Conservation (phyloP, 2,113 vertebrate genomes). For the Pomatostomus ruficeps region DNA sequence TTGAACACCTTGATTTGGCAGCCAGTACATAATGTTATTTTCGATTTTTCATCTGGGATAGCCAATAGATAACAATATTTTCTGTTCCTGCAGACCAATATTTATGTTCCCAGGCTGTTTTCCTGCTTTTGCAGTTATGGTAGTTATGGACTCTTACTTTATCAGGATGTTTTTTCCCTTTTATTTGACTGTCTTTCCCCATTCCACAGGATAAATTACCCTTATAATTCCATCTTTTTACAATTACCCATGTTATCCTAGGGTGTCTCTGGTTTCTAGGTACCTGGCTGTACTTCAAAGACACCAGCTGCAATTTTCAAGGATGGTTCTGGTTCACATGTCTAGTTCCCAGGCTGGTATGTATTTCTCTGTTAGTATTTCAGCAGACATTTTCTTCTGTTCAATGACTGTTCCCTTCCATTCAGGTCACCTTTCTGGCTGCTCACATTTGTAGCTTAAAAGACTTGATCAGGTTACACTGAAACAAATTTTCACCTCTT, state of each 20-base stretch:
- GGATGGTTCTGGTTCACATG: neutral
- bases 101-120: neutral
- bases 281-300: neutral
- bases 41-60: neutral
- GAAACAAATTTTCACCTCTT: neutral
- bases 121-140: neutral
- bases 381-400: neutral
- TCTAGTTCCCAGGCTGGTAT: neutral
- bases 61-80: neutral
- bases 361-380: neutral
- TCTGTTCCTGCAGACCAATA: neutral
- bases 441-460: neutral
- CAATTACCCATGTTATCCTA: neutral
- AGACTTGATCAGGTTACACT: neutral
- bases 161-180: neutral
- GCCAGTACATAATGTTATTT: neutral
- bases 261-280: neutral
- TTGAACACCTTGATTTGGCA: neutral
- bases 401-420: neutral
- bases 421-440: neutral
- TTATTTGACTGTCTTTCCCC: neutral
- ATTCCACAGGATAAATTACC: neutral
- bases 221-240: neutral
- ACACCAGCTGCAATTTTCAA: neutral
- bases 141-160: neutral